Evolutionary conservation across 2,888 invertebrate species (phyloP).

Genomic region (Busseola fusca): DNA sequence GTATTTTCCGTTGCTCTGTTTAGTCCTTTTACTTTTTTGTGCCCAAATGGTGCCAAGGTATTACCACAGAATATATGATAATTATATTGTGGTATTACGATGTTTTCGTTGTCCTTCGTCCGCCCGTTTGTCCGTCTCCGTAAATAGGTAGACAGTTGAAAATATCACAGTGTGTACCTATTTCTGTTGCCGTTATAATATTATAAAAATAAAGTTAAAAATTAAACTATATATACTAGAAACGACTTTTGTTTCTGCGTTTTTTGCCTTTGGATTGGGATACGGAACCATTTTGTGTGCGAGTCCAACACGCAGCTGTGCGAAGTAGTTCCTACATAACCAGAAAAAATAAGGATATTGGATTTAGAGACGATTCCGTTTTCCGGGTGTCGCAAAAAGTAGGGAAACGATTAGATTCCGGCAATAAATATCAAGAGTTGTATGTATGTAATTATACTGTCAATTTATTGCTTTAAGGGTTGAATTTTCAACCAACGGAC

Average conservation of each 20-base stretch:
- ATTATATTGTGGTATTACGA: too few species aligned
- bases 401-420: slow-evolving; percentile 20
- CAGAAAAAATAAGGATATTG: slow-evolving; percentile 11
- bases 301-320: neutral
- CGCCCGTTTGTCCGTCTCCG: too few species aligned
- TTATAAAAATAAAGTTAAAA: neutral
- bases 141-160: neutral
- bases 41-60: neutral
- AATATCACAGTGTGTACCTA: neutral
- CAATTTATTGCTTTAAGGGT: too few species aligned
- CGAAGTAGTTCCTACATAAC: neutral
- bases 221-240: neutral
- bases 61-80: too few species aligned
- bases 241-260: neutral
- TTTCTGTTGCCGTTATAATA: neutral
- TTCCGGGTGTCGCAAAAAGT: slow-evolving; percentile 31
- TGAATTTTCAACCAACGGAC: too few species aligned
- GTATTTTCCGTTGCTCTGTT: neutral
- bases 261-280: neutral
- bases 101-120: neutral
- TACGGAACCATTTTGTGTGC: neutral
- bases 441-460: too few species aligned
- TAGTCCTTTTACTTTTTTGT: neutral
- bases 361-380: slow-evolving; percentile 12
- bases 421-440: neutral